A percentile compares a stretch with the other conserved stretches of the same genome.
Conservation (phyloP, 2,797 vertebrate genomes). For the Aeoliscus strigatus region DNA sequence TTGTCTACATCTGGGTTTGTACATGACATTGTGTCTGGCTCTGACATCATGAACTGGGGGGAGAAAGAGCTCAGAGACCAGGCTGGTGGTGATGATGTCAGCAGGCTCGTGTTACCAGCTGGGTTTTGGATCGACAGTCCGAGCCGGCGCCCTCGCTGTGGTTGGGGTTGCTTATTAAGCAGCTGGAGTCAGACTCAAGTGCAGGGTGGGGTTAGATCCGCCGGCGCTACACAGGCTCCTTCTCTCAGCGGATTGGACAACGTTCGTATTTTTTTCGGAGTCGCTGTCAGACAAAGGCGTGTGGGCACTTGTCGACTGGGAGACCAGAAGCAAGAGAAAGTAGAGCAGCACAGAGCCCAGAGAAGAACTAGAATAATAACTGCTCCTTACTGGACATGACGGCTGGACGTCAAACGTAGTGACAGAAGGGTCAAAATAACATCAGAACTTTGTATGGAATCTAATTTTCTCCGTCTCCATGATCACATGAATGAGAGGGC, state of each 20-base stretch:
- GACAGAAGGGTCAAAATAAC: no score
- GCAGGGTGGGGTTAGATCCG: slow-evolving; percentile 61
- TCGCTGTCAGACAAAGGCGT: slow-evolving; percentile 60
- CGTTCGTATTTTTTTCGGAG: slow-evolving; percentile 67
- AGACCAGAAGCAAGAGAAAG: slow-evolving; percentile 31
- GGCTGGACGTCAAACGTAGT: no score
- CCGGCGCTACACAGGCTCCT: slow-evolving; percentile 24
- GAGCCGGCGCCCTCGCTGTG: slow-evolving; percentile 51
- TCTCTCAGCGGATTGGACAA: slow-evolving; percentile 43
- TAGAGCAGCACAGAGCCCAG: slow-evolving; percentile 8
- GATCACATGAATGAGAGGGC: no score
- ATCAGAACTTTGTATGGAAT: no score
- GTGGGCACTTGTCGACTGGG: slow-evolving; percentile 46
- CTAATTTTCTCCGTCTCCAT: no score
- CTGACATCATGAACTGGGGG: slow-evolving; percentile 30
- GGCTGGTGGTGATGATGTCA: slow-evolving; percentile 52
- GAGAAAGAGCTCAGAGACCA: slow-evolving; percentile 32
- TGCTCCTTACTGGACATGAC: no score
- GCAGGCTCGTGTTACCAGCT: slow-evolving; percentile 49
- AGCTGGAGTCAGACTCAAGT: slow-evolving; percentile 55
- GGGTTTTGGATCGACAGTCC: slow-evolving; percentile 48
- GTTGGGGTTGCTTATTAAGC: slow-evolving; percentile 64
- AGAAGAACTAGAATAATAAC: slow-evolving; percentile 1
- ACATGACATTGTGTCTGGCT: slow-evolving; percentile 21
- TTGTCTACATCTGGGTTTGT: slow-evolving; percentile 6